Evolutionary conservation across 2,797 vertebrate species (phyloP).

Genomic region (Schizothorax lantsangensis): DNA sequence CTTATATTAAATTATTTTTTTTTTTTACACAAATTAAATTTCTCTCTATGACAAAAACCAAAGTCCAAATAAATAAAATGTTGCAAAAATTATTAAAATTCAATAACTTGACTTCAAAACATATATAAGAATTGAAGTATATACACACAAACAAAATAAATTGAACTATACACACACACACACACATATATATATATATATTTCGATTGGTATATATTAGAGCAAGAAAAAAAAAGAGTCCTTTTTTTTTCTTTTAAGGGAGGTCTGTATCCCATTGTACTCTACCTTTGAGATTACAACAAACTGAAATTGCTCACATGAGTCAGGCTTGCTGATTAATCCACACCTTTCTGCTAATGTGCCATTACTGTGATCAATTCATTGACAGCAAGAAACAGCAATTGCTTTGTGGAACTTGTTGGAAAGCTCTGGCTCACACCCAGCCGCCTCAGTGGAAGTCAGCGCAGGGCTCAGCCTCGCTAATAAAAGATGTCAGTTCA

Average conservation of each 20-base stretch:
- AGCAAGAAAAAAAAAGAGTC: too few relatives aligned
- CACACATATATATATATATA: too few relatives aligned
- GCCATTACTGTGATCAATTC: constrained; percentile 43
- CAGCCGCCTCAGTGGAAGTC: constrained; percentile 61
- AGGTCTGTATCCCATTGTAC: background rate
- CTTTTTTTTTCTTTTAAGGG: background rate
- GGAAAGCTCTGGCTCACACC: constrained; percentile 9
- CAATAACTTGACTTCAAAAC: too few relatives aligned
- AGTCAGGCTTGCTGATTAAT: background rate
- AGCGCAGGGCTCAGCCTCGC: constrained; percentile 49
- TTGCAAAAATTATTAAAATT: too few relatives aligned
- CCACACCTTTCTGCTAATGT: constrained; percentile 54
- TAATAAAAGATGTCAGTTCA: constrained; percentile 69
- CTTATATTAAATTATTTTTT: background rate
- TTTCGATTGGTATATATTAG: too few relatives aligned
- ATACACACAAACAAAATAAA: too few relatives aligned
- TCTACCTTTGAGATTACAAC: background rate
- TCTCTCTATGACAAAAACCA: background rate
- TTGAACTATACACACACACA: too few relatives aligned
- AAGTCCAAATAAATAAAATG: too few relatives aligned
- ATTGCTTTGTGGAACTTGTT: constrained; percentile 33
- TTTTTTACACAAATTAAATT: background rate
- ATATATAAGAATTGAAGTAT: too few relatives aligned
- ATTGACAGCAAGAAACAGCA: constrained; percentile 35
- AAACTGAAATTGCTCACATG: background rate